Evolutionary conservation across 2,888 invertebrate genomes (phyloP).

Genomic region (Cephus rjabovi): DNA sequence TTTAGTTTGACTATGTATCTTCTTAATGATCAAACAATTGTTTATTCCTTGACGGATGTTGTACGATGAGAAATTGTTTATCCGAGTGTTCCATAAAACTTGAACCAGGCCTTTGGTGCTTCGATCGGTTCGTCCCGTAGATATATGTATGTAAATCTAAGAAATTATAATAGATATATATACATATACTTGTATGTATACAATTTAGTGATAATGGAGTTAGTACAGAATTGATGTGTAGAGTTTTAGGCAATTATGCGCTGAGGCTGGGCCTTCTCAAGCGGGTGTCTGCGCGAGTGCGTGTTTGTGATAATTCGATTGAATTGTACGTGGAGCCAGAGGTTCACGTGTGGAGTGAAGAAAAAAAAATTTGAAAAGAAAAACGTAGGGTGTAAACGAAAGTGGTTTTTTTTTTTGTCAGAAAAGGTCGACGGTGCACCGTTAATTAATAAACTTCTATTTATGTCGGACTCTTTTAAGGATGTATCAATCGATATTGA

Average conservation of each 20-base stretch:
- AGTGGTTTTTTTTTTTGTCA: background rate
- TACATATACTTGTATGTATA: conserved; percentile 25
- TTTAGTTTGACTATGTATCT: too few relatives aligned
- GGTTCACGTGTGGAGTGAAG: too few relatives aligned
- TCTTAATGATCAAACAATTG: too few relatives aligned
- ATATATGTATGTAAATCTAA: background rate
- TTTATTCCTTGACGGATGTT: too few relatives aligned
- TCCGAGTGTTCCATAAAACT: too few relatives aligned
- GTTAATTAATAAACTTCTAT: conserved; percentile 37
- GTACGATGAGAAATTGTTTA: too few relatives aligned
- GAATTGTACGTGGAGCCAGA: background rate
- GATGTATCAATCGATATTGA: conserved; percentile 52
- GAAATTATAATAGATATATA: conserved; percentile 22
- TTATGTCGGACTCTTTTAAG: conserved; percentile 48
- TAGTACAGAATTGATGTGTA: conserved; percentile 41
- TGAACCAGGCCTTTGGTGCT: too few relatives aligned
- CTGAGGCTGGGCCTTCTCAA: conserved; percentile 53
- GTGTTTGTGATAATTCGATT: background rate
- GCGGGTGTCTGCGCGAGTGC: conserved; percentile 28
- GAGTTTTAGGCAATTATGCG: conserved; percentile 30
- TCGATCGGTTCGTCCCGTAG: too few relatives aligned
- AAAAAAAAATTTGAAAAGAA: too few relatives aligned
- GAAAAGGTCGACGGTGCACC: background rate
- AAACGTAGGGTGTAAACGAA: too few relatives aligned
- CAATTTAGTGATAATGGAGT: conserved; percentile 25